phyloP scores from a whole-genome alignment of 1,140 invertebrate species.

The Panagrolaimus sp. region DNA sequence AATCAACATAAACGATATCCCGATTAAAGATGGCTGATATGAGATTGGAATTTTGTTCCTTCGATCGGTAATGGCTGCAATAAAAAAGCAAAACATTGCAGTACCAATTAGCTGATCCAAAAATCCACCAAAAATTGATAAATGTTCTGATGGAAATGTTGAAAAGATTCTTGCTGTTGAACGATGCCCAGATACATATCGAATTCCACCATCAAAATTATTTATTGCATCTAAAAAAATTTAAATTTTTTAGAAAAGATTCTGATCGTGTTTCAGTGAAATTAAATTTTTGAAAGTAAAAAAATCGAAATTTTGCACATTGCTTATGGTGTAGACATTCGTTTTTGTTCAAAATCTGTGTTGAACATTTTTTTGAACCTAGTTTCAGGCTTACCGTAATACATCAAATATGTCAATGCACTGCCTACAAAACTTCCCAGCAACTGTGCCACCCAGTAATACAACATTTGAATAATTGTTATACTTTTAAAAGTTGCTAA shows the following conservation, averaged over 20 bases:
- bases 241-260: no score
- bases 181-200: constrained; percentile 49
- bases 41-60: constrained; percentile 62
- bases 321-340: no score
- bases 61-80: constrained; percentile 63
- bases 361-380: not conserved
- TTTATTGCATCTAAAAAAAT: constrained; percentile 51
- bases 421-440: constrained; percentile 63
- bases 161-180: constrained; percentile 65
- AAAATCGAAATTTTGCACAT: no score
- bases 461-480: constrained; percentile 58
- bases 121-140: constrained; percentile 60
- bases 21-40: constrained; percentile 59
- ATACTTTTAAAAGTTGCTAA: constrained; percentile 59
- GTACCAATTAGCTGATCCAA: constrained; percentile 66
- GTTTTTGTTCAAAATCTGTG: no score
- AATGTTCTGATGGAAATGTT: constrained; percentile 63
- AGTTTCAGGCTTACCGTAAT: constrained; percentile 59
- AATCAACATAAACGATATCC: constrained; percentile 63
- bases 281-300: no score
- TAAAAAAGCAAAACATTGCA: constrained; percentile 62
- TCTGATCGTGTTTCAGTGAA: no score
- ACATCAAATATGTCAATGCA: constrained; percentile 61
- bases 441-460: constrained; percentile 63
- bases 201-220: constrained; percentile 60